Base-by-base conservation (phyloP, 2,113 vertebrate genomes). In the Australoheros scitulus region DNA sequence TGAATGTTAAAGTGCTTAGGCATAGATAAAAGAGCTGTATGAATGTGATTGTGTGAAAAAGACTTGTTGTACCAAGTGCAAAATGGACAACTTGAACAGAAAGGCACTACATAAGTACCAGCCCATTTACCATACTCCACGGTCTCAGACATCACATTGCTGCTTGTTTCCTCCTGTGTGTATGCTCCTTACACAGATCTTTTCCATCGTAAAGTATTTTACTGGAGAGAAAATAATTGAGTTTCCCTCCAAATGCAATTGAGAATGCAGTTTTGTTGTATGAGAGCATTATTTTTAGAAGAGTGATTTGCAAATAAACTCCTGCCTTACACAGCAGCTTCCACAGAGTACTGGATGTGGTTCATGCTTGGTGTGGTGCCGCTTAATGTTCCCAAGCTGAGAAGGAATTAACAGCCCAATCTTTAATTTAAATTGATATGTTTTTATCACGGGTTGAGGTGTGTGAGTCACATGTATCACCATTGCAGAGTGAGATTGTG, bases 331-430 rank as follows among this genome's bases (percentile, higher is more conserved):
- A 22, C 70, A 32, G 58, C 29, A 36, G 78, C 88, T 84, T 82
- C 63, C 83, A 58, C 20, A 1, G 47, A 77, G 70, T 64, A 75
- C 61, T 76, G 80, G 55, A 74, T 87, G 26, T 77, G 61, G 83
- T 84, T 82, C 52, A 10, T 55, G 56, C 75, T 43, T 13, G 59
- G 20, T 8, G 58, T 78, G 60, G 24, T 10, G 1, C 26, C 3
- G 76, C 60, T 91, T 83, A 79, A 80, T 77, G 83, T 89, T 79
- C 58, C 72, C 55, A 34, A 36, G 76, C 70, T 3, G 70, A 58
- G 57, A 17, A 18, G 47, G 52, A 18, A 80, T 24, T 32, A 83
- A 78, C 50, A 60, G 43, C n/a, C n/a, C 15, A 26, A 26, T 70
- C 41, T 85, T 81, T 60, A 17, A 87, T 84, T 84, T 74, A n/a